Conservation (phyloP, 2,113 vertebrate species). For the Condylura cristata region DNA sequence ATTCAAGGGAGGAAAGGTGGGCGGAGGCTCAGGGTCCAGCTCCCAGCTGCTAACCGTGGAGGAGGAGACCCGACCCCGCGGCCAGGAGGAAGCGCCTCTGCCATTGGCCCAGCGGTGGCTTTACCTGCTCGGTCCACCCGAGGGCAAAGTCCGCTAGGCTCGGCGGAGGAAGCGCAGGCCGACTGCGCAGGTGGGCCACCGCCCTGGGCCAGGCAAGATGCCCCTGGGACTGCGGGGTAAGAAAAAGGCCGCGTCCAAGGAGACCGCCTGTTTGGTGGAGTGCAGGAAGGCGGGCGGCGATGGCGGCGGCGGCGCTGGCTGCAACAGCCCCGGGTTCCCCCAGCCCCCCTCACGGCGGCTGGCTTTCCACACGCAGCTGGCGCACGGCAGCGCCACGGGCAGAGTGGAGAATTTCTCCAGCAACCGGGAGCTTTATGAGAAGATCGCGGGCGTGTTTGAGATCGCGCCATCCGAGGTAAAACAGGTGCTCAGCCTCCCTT, state of each 20-base stretch:
- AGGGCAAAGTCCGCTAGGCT: slow-evolving; percentile 57
- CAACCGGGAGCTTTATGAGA: slow-evolving; percentile 91
- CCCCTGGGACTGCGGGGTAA: slow-evolving; percentile 89
- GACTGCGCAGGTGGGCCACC: background rate
- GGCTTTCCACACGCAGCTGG: slow-evolving; percentile 95
- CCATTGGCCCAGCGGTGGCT: slow-evolving; percentile 42
- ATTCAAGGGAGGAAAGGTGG: background rate
- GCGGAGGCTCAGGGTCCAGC: background rate
- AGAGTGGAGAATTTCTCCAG: slow-evolving; percentile 92
- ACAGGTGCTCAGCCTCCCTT: background rate
- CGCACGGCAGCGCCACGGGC: slow-evolving; percentile 94
- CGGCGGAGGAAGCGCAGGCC: background rate
- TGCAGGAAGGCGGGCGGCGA: slow-evolving; percentile 81
- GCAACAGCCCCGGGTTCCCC: slow-evolving; percentile 79
- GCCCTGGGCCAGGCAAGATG: slow-evolving; percentile 84
- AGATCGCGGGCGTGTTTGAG: slow-evolving; percentile 90
- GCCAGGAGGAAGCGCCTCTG: slow-evolving; percentile 7
- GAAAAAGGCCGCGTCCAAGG: slow-evolving; percentile 89
- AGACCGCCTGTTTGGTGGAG: slow-evolving; percentile 88
- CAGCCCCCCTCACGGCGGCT: slow-evolving; percentile 84
- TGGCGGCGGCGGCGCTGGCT: background rate
- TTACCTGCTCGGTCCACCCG: slow-evolving; percentile 24
- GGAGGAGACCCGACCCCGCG: background rate
- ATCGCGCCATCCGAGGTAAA: slow-evolving; percentile 91
- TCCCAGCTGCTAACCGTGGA: background rate